Percentiles rank a stretch among this genome's conserved stretches.
Evolutionary conservation across 1,140 invertebrate species (phyloP).

Genomic region (Rhyacophila brunnea): DNA sequence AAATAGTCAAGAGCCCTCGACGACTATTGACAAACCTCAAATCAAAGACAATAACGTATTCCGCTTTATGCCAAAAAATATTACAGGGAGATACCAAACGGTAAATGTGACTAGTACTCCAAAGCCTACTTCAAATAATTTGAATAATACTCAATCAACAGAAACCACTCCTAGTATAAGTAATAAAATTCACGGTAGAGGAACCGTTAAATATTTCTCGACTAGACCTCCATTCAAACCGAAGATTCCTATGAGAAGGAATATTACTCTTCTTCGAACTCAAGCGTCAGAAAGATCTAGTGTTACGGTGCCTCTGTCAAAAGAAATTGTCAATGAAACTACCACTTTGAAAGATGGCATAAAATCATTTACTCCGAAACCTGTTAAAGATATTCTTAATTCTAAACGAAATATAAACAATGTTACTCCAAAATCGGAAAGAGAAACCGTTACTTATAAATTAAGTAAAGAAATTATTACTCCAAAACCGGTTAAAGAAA

Average conservation of each 20-base stretch:
- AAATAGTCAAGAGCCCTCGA: neutral
- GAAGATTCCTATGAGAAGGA: conserved; percentile 21
- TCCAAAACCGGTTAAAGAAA: neutral
- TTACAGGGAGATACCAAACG: conserved; percentile 10
- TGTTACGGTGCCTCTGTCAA: neutral
- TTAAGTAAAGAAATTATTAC: neutral
- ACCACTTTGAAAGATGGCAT: too few relatives aligned
- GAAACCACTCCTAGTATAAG: conserved; percentile 4
- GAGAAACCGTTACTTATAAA: neutral
- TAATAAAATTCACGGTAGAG: conserved; percentile 25
- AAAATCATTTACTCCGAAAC: too few relatives aligned
- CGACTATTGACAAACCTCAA: neutral
- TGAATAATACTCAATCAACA: neutral
- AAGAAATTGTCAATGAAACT: too few relatives aligned
- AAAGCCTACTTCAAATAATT: neutral
- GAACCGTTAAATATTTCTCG: conserved; percentile 29
- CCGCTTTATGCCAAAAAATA: conserved; percentile 14
- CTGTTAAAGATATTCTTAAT: too few relatives aligned
- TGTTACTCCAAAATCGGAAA: neutral
- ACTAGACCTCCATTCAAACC: conserved; percentile 32
- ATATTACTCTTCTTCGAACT: conserved; percentile 1
- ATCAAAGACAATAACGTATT: conserved; percentile 2
- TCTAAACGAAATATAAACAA: too few relatives aligned
- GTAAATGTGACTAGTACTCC: conserved; percentile 4
- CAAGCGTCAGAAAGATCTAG: conserved; percentile 8